These are phyloP conservation scores for Panthera leo DNA, from an alignment of 2,113 vertebrate species.

Conservation along the genomic window DNA sequence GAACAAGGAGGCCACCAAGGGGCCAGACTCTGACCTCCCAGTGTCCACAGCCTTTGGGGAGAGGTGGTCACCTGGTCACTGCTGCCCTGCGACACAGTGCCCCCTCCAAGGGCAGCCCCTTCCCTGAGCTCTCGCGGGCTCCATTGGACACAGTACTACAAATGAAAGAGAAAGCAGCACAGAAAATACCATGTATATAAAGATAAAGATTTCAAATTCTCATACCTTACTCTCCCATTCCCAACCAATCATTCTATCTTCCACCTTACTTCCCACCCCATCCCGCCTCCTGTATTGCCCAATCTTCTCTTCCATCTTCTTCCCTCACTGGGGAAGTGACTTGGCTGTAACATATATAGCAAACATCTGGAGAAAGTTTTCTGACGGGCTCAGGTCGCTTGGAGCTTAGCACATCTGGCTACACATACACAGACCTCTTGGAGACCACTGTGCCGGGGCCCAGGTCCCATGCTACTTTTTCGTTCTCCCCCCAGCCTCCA, in stretches of 20 bases:
- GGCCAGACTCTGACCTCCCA: not conserved
- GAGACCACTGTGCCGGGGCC: too few relatives aligned
- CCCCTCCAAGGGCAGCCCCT: not conserved
- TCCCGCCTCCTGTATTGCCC: not conserved
- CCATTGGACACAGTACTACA: not conserved
- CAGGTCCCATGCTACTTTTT: not conserved
- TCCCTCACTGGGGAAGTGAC: too few relatives aligned
- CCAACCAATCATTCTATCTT: not conserved
- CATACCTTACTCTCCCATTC: not conserved
- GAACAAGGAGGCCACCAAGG: not conserved
- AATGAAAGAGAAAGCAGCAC: not conserved
- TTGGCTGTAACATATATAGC: not conserved
- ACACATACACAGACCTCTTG: not conserved
- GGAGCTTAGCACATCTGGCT: not conserved
- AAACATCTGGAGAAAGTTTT: not conserved
- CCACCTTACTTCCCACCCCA: not conserved
- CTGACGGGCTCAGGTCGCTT: not conserved
- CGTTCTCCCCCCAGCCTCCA: not conserved
- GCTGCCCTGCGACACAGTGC: too few relatives aligned
- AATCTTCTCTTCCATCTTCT: not conserved
- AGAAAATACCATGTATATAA: not conserved
- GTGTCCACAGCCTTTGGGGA: not conserved
- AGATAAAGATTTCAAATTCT: not conserved
- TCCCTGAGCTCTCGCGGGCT: not conserved
- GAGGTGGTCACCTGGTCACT: not conserved